A percentile compares a stretch with the other conserved stretches of the same genome.
phyloP scores from a whole-genome alignment of 2,888 invertebrate genomes.

The Philhelius pedissequus region DNA sequence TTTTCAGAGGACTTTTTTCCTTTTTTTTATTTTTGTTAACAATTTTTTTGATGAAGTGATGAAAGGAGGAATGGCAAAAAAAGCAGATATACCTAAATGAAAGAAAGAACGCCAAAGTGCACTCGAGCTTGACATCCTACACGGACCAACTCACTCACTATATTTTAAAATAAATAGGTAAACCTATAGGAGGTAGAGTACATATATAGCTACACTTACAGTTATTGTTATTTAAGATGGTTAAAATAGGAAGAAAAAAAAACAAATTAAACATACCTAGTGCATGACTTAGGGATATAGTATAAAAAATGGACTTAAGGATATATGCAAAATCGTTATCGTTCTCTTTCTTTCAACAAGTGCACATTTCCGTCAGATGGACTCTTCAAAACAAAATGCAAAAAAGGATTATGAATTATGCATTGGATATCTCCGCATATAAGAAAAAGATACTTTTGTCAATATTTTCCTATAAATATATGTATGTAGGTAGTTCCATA shows the following conservation, averaged over 20 bases:
- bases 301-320: constrained; percentile 1
- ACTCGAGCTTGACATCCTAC: constrained; percentile 63
- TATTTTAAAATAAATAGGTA: neutral
- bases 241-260: constrained; percentile 13
- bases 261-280: constrained; percentile 13
- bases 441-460: constrained; percentile 55
- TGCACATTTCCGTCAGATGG: constrained; percentile 32
- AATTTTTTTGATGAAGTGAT: constrained; percentile 26
- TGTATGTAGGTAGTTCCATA: neutral
- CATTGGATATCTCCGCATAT: constrained; percentile 33
- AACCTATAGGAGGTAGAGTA: neutral
- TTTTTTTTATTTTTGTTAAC: neutral
- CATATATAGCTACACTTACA: neutral
- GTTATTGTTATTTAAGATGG: constrained; percentile 59
- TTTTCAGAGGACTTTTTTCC: constrained; percentile 30
- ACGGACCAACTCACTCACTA: constrained; percentile 37
- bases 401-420: constrained; percentile 55
- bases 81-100: neutral
- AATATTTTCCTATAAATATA: constrained; percentile 36
- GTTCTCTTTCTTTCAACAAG: constrained; percentile 16
- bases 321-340: neutral
- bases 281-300: constrained; percentile 11
- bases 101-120: constrained; percentile 54
- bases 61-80: neutral
- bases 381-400: constrained; percentile 5